A percentile compares a stretch with the other conserved stretches of the same genome.
These are phyloP conservation scores for Peromyscus maniculatus DNA, from an alignment of 2,113 vertebrate species.

Conservation along the genomic window DNA sequence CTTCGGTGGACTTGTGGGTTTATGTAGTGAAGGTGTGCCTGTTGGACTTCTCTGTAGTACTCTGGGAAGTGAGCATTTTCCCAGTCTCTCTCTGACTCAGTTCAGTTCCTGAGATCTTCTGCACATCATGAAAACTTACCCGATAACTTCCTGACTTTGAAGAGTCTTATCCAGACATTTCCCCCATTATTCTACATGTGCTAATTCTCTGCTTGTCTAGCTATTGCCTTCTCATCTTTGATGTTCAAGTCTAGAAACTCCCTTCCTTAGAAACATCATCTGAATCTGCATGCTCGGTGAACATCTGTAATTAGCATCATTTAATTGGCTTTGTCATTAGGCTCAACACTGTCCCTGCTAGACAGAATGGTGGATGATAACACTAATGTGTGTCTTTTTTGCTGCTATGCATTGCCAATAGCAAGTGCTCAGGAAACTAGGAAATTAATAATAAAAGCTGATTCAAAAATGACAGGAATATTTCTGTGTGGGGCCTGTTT, in stretches of 20 bases:
- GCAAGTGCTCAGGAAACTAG: background rate
- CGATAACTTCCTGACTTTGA: background rate
- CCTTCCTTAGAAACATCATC: background rate
- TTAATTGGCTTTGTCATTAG: background rate
- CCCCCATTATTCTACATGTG: background rate
- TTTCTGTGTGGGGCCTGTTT: slow-evolving; percentile 15
- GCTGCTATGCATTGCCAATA: background rate
- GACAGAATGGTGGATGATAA: background rate
- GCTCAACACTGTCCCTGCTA: background rate
- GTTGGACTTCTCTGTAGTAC: background rate
- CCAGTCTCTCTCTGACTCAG: background rate
- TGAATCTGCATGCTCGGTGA: background rate
- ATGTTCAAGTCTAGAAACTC: slow-evolving; percentile 40
- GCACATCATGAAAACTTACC: background rate
- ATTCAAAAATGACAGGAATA: background rate
- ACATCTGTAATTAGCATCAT: background rate
- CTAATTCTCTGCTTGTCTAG: background rate
- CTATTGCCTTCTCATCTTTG: background rate
- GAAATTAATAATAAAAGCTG: background rate
- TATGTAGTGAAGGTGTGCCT: background rate
- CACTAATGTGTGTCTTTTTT: background rate
- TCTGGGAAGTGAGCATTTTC: background rate
- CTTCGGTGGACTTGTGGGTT: background rate
- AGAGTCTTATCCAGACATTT: background rate
- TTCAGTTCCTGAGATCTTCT: background rate